A percentile compares a stretch with the other conserved stretches of the same genome.
These are phyloP conservation scores for Spodoptera picta DNA, from an alignment of 2,888 invertebrate genomes.

Conservation along the genomic window DNA sequence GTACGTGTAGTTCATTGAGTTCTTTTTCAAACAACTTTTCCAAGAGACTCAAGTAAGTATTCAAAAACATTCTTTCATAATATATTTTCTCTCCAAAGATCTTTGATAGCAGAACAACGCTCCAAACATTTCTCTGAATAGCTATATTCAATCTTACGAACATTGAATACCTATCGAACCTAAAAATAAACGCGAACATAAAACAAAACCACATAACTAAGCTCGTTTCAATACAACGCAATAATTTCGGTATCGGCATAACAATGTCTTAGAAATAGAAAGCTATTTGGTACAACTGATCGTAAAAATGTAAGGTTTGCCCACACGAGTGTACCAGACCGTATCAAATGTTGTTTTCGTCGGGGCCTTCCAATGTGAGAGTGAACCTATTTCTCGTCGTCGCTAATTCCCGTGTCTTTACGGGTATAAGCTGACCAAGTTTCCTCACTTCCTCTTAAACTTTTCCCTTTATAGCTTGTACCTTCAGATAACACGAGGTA, in stretches of 20 bases:
- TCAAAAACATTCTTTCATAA: too few relatives aligned
- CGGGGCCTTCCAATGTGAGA: constrained; percentile 45
- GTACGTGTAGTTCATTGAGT: neutral
- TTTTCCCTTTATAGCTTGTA: constrained; percentile 74
- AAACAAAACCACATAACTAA: constrained; percentile 31
- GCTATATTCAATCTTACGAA: neutral
- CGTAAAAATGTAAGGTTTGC: constrained; percentile 54
- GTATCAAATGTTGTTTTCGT: constrained; percentile 71
- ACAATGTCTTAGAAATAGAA: constrained; percentile 52
- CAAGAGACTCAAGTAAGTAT: too few relatives aligned
- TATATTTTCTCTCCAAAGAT: too few relatives aligned
- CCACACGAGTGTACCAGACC: constrained; percentile 66
- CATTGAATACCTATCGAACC: constrained; percentile 7
- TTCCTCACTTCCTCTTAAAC: constrained; percentile 62
- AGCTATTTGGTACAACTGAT: constrained; percentile 55
- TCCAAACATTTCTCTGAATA: too few relatives aligned
- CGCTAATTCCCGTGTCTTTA: constrained; percentile 58
- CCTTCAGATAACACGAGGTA: constrained; percentile 64
- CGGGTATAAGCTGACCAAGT: constrained; percentile 64
- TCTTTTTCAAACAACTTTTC: too few relatives aligned
- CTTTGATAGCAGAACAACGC: too few relatives aligned
- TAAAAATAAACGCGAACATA: constrained; percentile 23
- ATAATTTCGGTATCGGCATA: constrained; percentile 48
- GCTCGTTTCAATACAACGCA: constrained; percentile 41
- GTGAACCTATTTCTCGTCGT: constrained; percentile 31